phyloP scores from a whole-genome alignment of 2,888 invertebrate species.

The Cheiracanthium punctorium region DNA sequence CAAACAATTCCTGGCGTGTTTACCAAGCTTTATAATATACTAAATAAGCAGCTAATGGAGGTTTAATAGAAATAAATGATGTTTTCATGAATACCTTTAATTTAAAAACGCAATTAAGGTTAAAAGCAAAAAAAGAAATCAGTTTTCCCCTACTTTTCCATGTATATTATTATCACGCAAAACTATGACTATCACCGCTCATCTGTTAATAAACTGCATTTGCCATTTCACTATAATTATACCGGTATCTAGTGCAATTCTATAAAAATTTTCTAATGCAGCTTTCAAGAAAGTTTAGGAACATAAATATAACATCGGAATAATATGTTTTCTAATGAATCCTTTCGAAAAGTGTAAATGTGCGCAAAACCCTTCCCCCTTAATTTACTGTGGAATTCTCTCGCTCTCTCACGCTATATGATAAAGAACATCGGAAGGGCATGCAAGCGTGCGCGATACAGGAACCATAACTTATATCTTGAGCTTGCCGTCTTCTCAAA shows the following conservation, averaged over 20 bases:
- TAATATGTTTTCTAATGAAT: neutral
- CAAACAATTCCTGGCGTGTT: too few species aligned
- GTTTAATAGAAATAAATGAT: too few species aligned
- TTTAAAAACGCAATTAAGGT: too few species aligned
- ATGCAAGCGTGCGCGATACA: slow-evolving; percentile 1
- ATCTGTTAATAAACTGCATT: neutral
- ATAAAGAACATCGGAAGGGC: neutral
- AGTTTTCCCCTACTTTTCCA: too few species aligned
- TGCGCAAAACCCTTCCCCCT: neutral
- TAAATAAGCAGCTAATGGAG: too few species aligned
- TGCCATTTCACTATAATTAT: neutral
- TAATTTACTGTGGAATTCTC: too few species aligned
- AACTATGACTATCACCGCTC: neutral
- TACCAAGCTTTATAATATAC: too few species aligned
- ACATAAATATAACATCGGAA: neutral
- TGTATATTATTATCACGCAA: neutral
- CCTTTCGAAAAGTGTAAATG: neutral
- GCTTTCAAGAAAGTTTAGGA: neutral
- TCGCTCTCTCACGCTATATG: neutral
- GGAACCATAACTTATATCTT: slow-evolving; percentile 6
- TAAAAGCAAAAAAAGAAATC: too few species aligned
- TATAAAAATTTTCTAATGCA: neutral
- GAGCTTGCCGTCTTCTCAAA: neutral
- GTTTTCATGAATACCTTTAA: too few species aligned
- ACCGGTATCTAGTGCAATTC: neutral